phyloP scores from a whole-genome alignment of 37 sponge, comb jelly and placozoan genomes.

The Cladorhizidae sp. region DNA sequence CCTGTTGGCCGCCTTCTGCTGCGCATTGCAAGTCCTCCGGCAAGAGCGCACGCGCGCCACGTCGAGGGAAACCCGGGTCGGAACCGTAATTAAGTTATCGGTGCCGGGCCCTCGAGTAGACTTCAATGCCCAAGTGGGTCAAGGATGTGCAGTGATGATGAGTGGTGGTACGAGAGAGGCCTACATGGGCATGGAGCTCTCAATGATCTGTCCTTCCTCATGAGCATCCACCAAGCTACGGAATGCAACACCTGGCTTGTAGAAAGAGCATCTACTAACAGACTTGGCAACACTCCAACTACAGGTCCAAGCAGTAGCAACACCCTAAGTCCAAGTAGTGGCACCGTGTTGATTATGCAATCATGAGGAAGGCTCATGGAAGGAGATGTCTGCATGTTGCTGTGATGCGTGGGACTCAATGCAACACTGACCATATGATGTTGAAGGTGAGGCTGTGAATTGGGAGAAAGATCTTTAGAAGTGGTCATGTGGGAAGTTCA shows the following conservation, averaged over 20 bases:
- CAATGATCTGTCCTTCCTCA: neutral
- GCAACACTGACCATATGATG: neutral
- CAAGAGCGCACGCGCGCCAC: too few species aligned
- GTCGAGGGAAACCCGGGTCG: too few species aligned
- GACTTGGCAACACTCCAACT: conserved; percentile 2
- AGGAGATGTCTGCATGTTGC: neutral
- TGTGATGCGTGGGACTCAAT: neutral
- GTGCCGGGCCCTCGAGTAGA: too few species aligned
- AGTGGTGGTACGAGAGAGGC: too few species aligned
- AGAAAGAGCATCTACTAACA: neutral
- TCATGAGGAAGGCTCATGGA: neutral
- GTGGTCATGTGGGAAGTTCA: neutral
- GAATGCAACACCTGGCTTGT: too few species aligned
- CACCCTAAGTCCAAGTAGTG: neutral
- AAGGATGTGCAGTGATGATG: neutral
- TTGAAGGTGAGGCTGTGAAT: neutral
- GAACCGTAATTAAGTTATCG: too few species aligned
- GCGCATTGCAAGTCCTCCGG: too few species aligned
- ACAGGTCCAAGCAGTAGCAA: too few species aligned
- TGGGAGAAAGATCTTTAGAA: neutral
- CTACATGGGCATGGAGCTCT: neutral
- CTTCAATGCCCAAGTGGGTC: neutral
- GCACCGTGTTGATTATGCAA: neutral
- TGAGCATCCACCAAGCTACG: neutral
- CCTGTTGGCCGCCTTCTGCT: too few species aligned